Percentiles rank a stretch among this genome's conserved stretches.
phyloP scores from a whole-genome alignment of 2,797 vertebrate species.

The Tinamus major region DNA sequence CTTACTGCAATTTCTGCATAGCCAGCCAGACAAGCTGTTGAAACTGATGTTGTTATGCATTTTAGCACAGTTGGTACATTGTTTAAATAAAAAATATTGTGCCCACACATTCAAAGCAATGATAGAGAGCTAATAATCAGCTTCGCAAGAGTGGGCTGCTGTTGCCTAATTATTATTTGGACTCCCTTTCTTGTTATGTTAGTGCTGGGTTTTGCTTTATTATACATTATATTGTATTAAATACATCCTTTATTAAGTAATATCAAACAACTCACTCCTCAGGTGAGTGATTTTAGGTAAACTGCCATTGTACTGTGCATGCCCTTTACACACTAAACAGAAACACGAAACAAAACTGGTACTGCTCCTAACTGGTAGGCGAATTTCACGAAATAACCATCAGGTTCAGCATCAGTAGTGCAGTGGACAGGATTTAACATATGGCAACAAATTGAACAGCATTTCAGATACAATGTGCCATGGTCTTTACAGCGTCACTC shows the following conservation, averaged over 20 bases:
- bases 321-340: not conserved
- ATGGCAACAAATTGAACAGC: not conserved
- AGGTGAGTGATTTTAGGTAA: not conserved
- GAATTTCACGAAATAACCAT: not conserved
- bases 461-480: not conserved
- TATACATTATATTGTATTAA: not conserved
- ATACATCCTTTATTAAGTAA: not conserved
- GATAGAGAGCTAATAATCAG: not conserved
- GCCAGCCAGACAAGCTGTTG: slow-evolving; percentile 31
- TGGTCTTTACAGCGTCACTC: not conserved
- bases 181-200: not conserved
- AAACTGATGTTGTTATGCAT: not conserved
- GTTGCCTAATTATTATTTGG: slow-evolving; percentile 20
- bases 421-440: not conserved
- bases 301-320: not conserved
- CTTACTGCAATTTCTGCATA: slow-evolving; percentile 30
- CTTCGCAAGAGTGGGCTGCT: not conserved
- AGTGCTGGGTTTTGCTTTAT: not conserved
- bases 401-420: not conserved
- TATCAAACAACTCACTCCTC: not conserved
- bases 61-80: slow-evolving; percentile 18
- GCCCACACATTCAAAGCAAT: not conserved
- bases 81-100: slow-evolving; percentile 30
- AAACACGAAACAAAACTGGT: not conserved
- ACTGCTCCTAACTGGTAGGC: not conserved